Evolutionary conservation across 30 jellyfish, hydroid and myxozoan genomes (phyloP).

Genomic region (Aurelia aurita complex sp. Pacific): DNA sequence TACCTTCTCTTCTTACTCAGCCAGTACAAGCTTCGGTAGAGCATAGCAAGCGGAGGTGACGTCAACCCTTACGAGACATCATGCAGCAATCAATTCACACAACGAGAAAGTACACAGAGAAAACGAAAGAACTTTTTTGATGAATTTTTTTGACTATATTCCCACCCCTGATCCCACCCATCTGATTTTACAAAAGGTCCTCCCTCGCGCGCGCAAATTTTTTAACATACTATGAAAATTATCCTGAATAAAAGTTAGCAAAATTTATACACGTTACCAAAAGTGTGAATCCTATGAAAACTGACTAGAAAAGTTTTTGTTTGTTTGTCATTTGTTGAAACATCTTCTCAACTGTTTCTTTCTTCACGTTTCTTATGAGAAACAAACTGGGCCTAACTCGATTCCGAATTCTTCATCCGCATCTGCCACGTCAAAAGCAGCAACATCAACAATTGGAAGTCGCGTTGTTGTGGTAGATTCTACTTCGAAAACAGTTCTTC

Average conservation of each 20-base stretch:
- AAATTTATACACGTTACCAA: conserved; percentile 54
- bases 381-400: conserved; percentile 98
- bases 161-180: conserved; percentile 85
- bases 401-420: conserved; percentile 94
- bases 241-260: conserved; percentile 26
- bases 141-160: neutral
- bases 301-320: neutral
- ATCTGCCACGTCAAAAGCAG: conserved; percentile 97
- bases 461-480: conserved; percentile 62
- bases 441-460: conserved; percentile 92
- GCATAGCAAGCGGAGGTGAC: too few species aligned
- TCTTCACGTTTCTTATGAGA: conserved; percentile 46
- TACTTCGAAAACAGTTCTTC: conserved; percentile 87
- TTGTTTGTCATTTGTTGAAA: neutral
- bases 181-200: conserved; percentile 73
- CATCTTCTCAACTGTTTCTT: conserved; percentile 1
- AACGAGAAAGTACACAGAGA: neutral
- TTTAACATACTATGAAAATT: conserved; percentile 35
- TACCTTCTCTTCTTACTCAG: too few species aligned
- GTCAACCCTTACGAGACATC: too few species aligned
- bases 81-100: too few species aligned
- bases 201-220: conserved; percentile 88
- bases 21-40: too few species aligned
- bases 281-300: conserved; percentile 31
- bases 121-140: neutral